These are phyloP conservation scores for Egretta garzetta DNA, from an alignment of 2,113 vertebrate genomes.

Conservation along the genomic window DNA sequence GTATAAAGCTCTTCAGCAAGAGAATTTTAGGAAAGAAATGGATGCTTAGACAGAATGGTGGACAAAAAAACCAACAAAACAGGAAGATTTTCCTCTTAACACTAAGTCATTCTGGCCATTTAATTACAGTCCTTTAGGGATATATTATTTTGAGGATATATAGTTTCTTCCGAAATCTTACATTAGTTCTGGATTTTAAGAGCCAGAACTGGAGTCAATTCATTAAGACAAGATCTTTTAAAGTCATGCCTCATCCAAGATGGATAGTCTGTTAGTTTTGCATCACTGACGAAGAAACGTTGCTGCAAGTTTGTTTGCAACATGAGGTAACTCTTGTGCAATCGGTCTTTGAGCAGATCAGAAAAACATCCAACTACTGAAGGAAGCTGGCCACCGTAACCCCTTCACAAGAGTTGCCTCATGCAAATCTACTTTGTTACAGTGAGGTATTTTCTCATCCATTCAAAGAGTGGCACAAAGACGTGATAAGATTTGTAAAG, in stretches of 20 bases:
- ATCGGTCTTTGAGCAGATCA: neutral
- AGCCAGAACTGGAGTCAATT: neutral
- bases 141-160: neutral
- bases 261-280: neutral
- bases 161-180: neutral
- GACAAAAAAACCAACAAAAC: neutral
- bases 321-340: neutral
- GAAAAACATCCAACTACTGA: neutral
- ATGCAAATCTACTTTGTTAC: neutral
- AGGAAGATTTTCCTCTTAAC: neutral
- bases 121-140: neutral
- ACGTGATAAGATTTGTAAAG: neutral
- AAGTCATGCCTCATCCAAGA: neutral
- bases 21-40: neutral
- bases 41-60: neutral
- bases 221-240: neutral
- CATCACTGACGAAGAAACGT: neutral
- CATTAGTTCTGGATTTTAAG: neutral
- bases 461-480: neutral
- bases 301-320: neutral
- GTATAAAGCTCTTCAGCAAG: neutral
- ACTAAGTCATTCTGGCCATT: neutral
- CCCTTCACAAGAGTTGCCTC: neutral
- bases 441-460: neutral
- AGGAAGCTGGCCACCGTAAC: fast-evolving